Base-by-base conservation (phyloP, 2,113 vertebrate genomes). In the Strix aluco region DNA sequence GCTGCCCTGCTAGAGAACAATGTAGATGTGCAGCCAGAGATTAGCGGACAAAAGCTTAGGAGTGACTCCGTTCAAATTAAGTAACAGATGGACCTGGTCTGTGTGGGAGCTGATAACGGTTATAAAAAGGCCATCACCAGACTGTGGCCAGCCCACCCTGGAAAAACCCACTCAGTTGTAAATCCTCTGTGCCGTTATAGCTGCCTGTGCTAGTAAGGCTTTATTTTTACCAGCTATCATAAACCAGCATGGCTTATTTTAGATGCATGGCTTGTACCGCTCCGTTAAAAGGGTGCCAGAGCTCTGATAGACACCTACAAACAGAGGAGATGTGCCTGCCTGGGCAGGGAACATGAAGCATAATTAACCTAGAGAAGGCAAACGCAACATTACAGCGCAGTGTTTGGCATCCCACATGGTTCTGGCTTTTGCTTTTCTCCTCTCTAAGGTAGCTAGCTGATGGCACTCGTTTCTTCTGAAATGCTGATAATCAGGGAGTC, bases 101-200 rank as follows among this genome's bases (percentile, higher is more conserved):
- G 90, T 86, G 90, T 88, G 93, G 94, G 94, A 96, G 92, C 90
- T 85, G 94, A 96, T 96, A 95, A 95, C 4, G 1, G 90, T 91
- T 96, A 94, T 92, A 88, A 97, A 97, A 96, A 96, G 92, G 79
- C 86, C 70, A 95, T 90, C 90, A 91, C 72, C 73, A 93, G 96
- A 75, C 75, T 79, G 92, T 46, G 95, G 82, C 84, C 93, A 84
- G 81, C 74, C 85, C 94, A 96, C 84, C 91, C 84, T 94, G 92
- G 88, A 95, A 95, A 95, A 87, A 92, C 77, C 74, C 88, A 96
- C 89, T 86, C 81, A 29, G 67, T 77, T 18, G 18, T 94, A 95
- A 96, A 96, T 95, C 84, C 95, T 94, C 86, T 40, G 77, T 32
- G 88, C 90, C 79, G 65, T 80, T 86, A 70, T 38, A 93, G 87